Evolutionary conservation across 2,888 invertebrate genomes (phyloP).

Genomic region (Notodonta ziczac): DNA sequence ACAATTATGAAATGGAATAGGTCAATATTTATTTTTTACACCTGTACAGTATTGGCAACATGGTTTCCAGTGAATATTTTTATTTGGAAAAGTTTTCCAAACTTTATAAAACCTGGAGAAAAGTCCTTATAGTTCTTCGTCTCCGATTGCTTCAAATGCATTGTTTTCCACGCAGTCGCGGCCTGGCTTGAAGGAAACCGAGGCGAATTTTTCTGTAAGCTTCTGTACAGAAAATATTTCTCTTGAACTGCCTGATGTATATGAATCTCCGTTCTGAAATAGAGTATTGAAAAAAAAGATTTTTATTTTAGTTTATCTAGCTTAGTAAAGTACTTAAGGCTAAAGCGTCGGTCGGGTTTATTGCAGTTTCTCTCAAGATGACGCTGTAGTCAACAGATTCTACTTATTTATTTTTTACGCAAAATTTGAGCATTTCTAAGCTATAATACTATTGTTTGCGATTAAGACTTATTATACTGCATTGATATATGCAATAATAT

Average conservation of each 20-base stretch:
- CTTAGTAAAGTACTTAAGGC: too few species aligned
- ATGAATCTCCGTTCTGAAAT: conserved; percentile 84
- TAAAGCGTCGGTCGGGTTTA: too few species aligned
- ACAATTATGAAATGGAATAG: conserved; percentile 47
- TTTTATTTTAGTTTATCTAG: background rate
- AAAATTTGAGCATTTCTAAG: too few species aligned
- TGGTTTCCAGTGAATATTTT: conserved; percentile 42
- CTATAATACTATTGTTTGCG: too few species aligned
- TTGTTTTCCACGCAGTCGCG: conserved; percentile 93
- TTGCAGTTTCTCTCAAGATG: too few species aligned
- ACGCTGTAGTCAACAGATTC: too few species aligned
- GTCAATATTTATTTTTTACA: conserved; percentile 44
- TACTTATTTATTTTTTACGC: too few species aligned
- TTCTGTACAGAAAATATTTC: conserved; percentile 91
- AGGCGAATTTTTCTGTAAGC: conserved; percentile 88
- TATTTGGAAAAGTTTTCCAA: conserved; percentile 61
- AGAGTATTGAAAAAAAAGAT: background rate
- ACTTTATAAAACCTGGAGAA: conserved; percentile 28
- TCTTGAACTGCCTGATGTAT: conserved; percentile 79
- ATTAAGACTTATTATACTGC: too few species aligned
- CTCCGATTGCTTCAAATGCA: conserved; percentile 97
- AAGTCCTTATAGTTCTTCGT: conserved; percentile 91
- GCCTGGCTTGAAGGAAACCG: conserved; percentile 88
- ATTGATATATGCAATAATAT: too few species aligned
- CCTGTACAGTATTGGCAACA: conserved; percentile 63